Evolutionary conservation across 2,797 vertebrate species (phyloP).

Genomic region (Phoeniculus purpureus): DNA sequence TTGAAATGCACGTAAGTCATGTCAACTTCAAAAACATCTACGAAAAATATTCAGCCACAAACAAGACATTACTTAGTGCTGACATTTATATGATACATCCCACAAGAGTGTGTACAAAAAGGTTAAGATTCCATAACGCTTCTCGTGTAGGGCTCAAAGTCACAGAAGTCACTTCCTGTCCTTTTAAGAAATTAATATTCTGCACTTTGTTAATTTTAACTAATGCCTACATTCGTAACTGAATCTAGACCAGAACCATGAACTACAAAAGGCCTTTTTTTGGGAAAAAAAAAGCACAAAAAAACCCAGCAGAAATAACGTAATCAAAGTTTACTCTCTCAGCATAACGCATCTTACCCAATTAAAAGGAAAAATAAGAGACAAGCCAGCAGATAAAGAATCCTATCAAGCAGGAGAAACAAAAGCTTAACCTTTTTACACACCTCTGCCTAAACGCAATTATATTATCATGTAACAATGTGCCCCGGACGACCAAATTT

Average conservation of each 20-base stretch:
- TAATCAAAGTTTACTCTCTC: constrained; percentile 65
- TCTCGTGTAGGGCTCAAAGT: constrained; percentile 78
- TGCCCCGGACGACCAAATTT: constrained; percentile 84
- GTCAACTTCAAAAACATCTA: constrained; percentile 88
- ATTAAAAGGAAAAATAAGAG: constrained; percentile 73
- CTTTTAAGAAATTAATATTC: constrained; percentile 79
- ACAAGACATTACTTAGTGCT: constrained; percentile 88
- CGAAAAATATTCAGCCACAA: constrained; percentile 87
- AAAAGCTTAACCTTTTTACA: constrained; percentile 86
- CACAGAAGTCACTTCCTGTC: constrained; percentile 78
- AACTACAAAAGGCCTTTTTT: constrained; percentile 77
- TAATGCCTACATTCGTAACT: constrained; percentile 81
- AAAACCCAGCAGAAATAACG: constrained; percentile 73
- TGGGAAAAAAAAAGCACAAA: constrained; percentile 40
- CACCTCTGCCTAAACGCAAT: constrained; percentile 82
- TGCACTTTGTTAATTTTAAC: constrained; percentile 77
- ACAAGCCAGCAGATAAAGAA: constrained; percentile 72
- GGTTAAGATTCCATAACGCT: constrained; percentile 82
- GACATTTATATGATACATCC: constrained; percentile 84
- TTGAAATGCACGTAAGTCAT: constrained; percentile 86
- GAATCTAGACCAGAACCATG: constrained; percentile 81
- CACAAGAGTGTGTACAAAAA: constrained; percentile 84
- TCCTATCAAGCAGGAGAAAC: constrained; percentile 80
- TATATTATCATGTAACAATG: constrained; percentile 82
- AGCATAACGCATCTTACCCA: constrained; percentile 60